Base-by-base conservation (phyloP, 2,797 vertebrate genomes). In the Odontamblyopus lacepedii region DNA sequence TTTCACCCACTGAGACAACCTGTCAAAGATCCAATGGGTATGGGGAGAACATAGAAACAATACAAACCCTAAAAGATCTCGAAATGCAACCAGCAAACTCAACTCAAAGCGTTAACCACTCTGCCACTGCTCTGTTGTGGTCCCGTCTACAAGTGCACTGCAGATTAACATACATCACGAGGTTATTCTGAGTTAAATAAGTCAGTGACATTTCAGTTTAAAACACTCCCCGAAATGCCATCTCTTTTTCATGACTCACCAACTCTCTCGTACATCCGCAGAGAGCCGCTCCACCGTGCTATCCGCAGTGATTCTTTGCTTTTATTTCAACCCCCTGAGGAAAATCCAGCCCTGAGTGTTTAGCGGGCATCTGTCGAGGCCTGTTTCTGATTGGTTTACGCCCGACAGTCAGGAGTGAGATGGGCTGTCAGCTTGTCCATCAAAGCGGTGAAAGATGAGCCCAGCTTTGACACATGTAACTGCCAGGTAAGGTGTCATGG, bases 401-500 rank as follows among this genome's bases (percentile, higher is more conserved):
- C 81, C 86, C 83, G 83, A 80, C 84, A 85, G 87, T 86, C 76
- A 69, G 75, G 80, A 79, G 76, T 86, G 82, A 50, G 82, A 88
- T 86, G 82, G 78, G 56, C 84, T 83, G 88, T 88, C 87, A 85
- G 35, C 78, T 56, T 78, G 88, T 90, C 90, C 88, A 70, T 89
- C 88, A 84, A n/a, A 77, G 67, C 44, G 44, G 18, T 27, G 69
- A 63, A 67, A 50, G 63, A 86, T 81, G 73, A 64, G 57, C 71
- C 65, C 71, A 56, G 51, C 32, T 18, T 84, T 76, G 67, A 80
- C 85, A 88, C 79, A 77, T 85, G 81, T 55, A 23, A 7, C 65
- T 62, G 18, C 13, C 73, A 55, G 63, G 32, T 32, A 23, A 65
- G 67, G 71, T 74, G 16, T 1, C 5, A 53, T 18, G 3, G 69